Base-by-base conservation (phyloP, 2,113 vertebrate species). In the Labrus mixtus region DNA sequence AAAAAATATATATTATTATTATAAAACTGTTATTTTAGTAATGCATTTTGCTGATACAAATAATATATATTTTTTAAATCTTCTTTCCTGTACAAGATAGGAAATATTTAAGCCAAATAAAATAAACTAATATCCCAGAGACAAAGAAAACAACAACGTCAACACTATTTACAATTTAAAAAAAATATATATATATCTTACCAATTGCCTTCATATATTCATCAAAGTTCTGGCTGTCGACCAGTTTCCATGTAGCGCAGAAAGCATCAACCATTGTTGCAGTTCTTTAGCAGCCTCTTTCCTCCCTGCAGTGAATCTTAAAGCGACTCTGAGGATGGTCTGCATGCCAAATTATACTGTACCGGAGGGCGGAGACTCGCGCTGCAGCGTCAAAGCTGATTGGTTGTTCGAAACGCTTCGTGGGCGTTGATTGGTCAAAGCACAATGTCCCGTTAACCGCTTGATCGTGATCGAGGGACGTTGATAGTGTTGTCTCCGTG, bases 171-270 rank as follows among this genome's bases (percentile, higher is more conserved):
- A 33, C 1, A 29, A 29, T 29, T n/a, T n/a, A 29, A 29, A 29
- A 5, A 33, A 33, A 6, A 33, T 33, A 33, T 6, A 33, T n/a
- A n/a, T n/a, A 33, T 3, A 33, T 6, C 60, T 78, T n/a, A 98
- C 98, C 97, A 39, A 99, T 78, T 10, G 95, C 93, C 87, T 98
- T 99, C 98, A 99, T 98, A 78, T 99, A 99, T 8, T 98, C 97
- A 65, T 99, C 98, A 88, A 99, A 99, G 90, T 99, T 98, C 85
- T 98, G 95, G 90, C 97, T 99, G 89, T 98, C 96, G 0, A 95
- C 90, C 91, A 99, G 90, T 83, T 97, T 98, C 98, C 98, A 99
- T 53, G 96, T 97, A 22, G 92, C 97, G 83, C 97, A 98, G 91
- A 99, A 99, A 86, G 96, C 94, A 68, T 98, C 97, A 72, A 97